Percentiles rank a stretch among this genome's conserved stretches.
Evolutionary conservation across 1,140 invertebrate genomes (phyloP).

Genomic region (Drosophila quadrilineata): DNA sequence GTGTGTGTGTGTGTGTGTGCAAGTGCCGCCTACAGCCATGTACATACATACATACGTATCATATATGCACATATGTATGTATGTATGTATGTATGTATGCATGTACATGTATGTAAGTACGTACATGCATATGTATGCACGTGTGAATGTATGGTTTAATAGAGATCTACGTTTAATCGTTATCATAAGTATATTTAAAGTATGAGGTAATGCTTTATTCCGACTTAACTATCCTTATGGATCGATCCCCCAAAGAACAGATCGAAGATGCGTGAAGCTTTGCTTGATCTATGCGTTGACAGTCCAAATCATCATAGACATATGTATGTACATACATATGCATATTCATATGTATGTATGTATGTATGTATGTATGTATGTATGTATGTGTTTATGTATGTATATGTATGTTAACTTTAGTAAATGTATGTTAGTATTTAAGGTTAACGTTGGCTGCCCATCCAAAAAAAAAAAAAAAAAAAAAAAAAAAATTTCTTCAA

Average conservation of each 20-base stretch:
- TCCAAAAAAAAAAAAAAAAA: no score
- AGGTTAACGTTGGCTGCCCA: constrained; percentile 53
- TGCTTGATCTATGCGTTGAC: neutral
- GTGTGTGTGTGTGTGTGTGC: no score
- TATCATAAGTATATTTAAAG: constrained; percentile 75
- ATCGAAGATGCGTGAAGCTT: neutral
- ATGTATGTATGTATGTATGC: no score
- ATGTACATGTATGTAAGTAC: no score
- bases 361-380: constrained; percentile 14
- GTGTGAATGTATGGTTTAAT: no score
- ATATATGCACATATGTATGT: no score
- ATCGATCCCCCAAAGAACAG: neutral
- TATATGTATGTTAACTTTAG: constrained; percentile 22
- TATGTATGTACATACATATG: constrained; percentile 1
- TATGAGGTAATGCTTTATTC: constrained; percentile 78
- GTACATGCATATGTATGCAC: no score
- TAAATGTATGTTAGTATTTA: constrained; percentile 43
- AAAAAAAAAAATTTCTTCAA: constrained; percentile 36
- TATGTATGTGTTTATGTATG: constrained; percentile 21
- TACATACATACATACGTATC: no score
- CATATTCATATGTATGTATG: neutral
- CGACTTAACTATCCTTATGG: constrained; percentile 54
- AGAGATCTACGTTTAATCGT: constrained; percentile 57
- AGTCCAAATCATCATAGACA: no score
- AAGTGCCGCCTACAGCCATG: no score